Conservation (phyloP, 1,140 invertebrate species). For the Thalassaphorura encarpata region DNA sequence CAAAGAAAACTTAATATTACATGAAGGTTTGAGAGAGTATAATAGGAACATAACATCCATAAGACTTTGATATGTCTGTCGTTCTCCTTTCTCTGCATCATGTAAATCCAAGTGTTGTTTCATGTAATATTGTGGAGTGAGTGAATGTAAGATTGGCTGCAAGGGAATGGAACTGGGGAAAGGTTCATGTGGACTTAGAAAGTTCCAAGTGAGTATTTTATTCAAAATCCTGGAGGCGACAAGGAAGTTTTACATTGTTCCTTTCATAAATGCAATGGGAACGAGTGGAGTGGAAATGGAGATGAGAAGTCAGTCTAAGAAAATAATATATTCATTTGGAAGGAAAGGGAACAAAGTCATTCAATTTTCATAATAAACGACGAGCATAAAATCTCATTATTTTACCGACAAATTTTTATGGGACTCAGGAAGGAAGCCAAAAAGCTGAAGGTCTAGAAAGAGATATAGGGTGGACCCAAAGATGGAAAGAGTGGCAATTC, state of each 20-base stretch:
- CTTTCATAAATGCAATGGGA: not conserved
- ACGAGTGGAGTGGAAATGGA: slow-evolving; percentile 6
- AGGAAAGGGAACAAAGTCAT: slow-evolving; percentile 27
- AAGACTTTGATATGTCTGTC: too few species aligned
- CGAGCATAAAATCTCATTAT: slow-evolving; percentile 32
- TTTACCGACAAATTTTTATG: slow-evolving; percentile 26
- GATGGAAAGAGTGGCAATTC: slow-evolving; percentile 18
- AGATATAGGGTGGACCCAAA: not conserved
- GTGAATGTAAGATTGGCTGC: too few species aligned
- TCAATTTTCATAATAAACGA: slow-evolving; percentile 33
- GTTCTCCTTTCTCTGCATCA: too few species aligned
- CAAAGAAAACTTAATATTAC: too few species aligned
- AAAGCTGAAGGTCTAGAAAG: slow-evolving; percentile 7
- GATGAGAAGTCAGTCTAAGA: slow-evolving; percentile 18
- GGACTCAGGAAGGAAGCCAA: too few species aligned
- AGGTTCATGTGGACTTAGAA: too few species aligned
- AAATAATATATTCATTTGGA: slow-evolving; percentile 32
- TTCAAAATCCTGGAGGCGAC: slow-evolving; percentile 26
- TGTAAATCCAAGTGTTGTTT: too few species aligned
- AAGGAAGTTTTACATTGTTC: slow-evolving; percentile 18
- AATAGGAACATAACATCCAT: too few species aligned
- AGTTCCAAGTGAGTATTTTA: slow-evolving; percentile 24
- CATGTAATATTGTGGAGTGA: too few species aligned
- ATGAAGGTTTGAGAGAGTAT: too few species aligned
- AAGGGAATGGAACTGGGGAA: too few species aligned